Evolutionary conservation across 2,888 invertebrate genomes (phyloP), one percentile per base, ranked within the genome.

Genomic region (Shargacucullia verbasci): DNA sequence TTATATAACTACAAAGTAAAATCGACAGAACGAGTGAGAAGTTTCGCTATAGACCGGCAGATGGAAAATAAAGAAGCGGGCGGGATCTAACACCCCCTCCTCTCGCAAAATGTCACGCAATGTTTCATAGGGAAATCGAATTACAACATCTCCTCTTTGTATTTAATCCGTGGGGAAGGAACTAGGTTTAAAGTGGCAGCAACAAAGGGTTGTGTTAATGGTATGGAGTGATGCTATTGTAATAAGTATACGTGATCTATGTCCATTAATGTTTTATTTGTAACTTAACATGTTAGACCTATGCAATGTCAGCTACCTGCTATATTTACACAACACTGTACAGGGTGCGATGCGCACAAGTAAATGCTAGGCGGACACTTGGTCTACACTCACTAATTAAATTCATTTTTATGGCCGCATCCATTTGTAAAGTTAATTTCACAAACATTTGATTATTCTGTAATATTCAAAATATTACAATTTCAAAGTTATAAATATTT

Each of bases 321-420:
- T 92, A 91, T 93, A 92, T 92, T 87, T 92, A 93, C 91, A 92
- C 70, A 87, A 89, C 87, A 88, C 87, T 90, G 89, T 92, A 90
- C 91, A 90, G 79, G 79, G 78, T 79, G 83, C 82, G 73, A 71
- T 64, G 62, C 69, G 73, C 81, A 84, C 76, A 74, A 80, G 78
- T 91, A 90, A 91, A 92, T 91, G 92, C 92, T 85, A 83, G 82
- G 82, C 81, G 76, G 55, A 61, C 81, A 72, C 82, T 83, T 69
- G 80, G 77, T 74, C 54, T 59, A 46, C 12, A 45, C 48, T 59
- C 40, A 33, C 15, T 10, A 49, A 20, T 20, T 20, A 20, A 43
- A 31, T 38, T 15, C 15, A 48, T 38, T 8, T 44, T 5, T 11
- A 29, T 44, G 37, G 31, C 48, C 13, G 14, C 31, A 25, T 27